Base-by-base conservation (phyloP, 2,797 vertebrate species). In the Galago senegalensis region DNA sequence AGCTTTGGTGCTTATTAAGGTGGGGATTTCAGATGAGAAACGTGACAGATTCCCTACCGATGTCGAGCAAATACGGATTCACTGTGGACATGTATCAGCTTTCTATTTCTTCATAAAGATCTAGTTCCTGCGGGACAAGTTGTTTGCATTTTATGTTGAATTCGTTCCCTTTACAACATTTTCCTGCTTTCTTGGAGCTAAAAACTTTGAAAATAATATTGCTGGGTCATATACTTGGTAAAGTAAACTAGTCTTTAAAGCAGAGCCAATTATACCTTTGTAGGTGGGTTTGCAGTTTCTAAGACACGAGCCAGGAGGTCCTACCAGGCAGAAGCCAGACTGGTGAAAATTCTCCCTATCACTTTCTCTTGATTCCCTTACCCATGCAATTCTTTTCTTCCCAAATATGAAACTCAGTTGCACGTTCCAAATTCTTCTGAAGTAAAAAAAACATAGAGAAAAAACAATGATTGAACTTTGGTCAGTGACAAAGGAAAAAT, bases 131-230 rank as follows among this genome's bases (percentile, higher is more conserved):
- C 12, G 37, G 25, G 16, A 87, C 34, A 87, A 87, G 18, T 6
- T 93, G 13, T 58, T 37, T 67, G 43, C 10, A 65, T 92, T 85
- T 87, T 58, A 86, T 77, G 18, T 69, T 81, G 93, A 91, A 91
- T 63, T 92, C 25, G 49, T 72, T 82, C 7, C 16, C 20, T 93
- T 92, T 81, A 27, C 25, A 89, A 87, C 23, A 77, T 56, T 85
- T 73, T 79, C 85, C 60, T 58, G 29, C 65, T 94, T 97, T 91
- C 72, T 95, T 96, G 37, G 37, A 60, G 29, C 34, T 94, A 73
- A 79, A 75, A 67, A 21, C 53, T 76, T 94, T 72, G 53, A 63
- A 93, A 93, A 53, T 90, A 81, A 61, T 56, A 11, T 72, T 91
- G 73, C 43, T 79, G 65, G 85, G 43, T 77, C 73, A 12, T 58